Base-by-base conservation (phyloP, 2,888 invertebrate genomes). In the Pharmacophagus antenor region DNA sequence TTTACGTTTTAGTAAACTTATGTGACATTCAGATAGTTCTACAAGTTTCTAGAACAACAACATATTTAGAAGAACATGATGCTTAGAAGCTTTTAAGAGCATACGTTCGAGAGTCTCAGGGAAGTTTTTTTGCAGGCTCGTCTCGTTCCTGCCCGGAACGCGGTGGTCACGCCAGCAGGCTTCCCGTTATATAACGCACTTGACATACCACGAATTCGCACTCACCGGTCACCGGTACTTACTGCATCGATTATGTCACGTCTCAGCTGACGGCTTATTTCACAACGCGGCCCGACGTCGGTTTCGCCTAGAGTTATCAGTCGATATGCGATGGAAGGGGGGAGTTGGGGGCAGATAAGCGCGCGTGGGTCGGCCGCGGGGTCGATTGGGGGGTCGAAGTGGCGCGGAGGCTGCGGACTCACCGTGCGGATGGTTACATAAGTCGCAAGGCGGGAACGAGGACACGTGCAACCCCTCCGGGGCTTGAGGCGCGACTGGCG, bases 361-460 rank as follows among this genome's bases (percentile, higher is more conserved):
- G 66, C 70, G 67, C 62, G 72, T 67, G 72, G 70, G 73, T 71
- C 70, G 76, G 57, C 51, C 58, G 64, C 63, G 67, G 71, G 72
- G 74, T 74, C 73, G 72, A 73, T 82, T 78, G 73, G 76, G 81
- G 77, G 77, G 81, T 76, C 82, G 80, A 77, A 76, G 79, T 79
- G 80, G 82, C 73, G 74, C 74, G 81, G 86, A 84, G 84, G 84
- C 85, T 88, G 87, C 82, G 78, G 85, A 83, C 81, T 87, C 85
- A 86, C 88, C 88, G 87, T 85, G 85, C 84, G 85, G 86, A 82
- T 87, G 84, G 82, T 90, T 90, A 90, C 78, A 87, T 90, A 90
- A 90, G 89, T 81, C 85, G 82, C 82, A 81, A 74, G 74, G 76
- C 74, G 81, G 81, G 77, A 78, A 71, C 78, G 80, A 79, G 77